Conservation (phyloP, 2,888 invertebrate genomes). For the Polydrusus tereticollis region DNA sequence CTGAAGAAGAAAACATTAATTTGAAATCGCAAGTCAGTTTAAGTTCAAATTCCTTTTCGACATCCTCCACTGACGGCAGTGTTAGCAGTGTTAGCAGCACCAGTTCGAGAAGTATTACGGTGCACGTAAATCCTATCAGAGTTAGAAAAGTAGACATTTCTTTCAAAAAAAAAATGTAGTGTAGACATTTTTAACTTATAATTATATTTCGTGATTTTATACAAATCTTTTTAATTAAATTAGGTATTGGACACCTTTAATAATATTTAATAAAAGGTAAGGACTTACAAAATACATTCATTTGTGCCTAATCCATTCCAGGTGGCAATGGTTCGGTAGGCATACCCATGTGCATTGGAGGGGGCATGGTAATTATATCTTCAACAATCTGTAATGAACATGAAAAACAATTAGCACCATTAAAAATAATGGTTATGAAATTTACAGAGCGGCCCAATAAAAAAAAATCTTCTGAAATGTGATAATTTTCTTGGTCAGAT, state of each 20-base stretch:
- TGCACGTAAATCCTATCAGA: background rate
- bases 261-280: too few relatives aligned
- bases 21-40: constrained; percentile 47
- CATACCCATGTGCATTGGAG: constrained; percentile 12
- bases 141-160: constrained; percentile 35
- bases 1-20: constrained; percentile 57
- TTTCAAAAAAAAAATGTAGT: constrained; percentile 19
- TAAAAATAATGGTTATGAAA: too few relatives aligned
- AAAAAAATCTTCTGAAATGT: background rate
- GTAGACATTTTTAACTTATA: too few relatives aligned
- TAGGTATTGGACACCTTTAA: too few relatives aligned
- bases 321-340: constrained; percentile 38
- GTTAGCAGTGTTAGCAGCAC: background rate
- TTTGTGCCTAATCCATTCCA: constrained; percentile 37
- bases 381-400: constrained; percentile 30
- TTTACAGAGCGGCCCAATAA: background rate
- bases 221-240: too few relatives aligned
- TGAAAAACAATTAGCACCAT: too few relatives aligned
- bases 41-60: constrained; percentile 26
- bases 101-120: background rate
- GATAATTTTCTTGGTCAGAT: too few relatives aligned
- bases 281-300: background rate
- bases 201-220: too few relatives aligned
- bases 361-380: constrained; percentile 14
- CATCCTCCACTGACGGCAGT: background rate